Conservation (phyloP, 64 coral and sea anemone genomes). For the Stylophora pistillata region DNA sequence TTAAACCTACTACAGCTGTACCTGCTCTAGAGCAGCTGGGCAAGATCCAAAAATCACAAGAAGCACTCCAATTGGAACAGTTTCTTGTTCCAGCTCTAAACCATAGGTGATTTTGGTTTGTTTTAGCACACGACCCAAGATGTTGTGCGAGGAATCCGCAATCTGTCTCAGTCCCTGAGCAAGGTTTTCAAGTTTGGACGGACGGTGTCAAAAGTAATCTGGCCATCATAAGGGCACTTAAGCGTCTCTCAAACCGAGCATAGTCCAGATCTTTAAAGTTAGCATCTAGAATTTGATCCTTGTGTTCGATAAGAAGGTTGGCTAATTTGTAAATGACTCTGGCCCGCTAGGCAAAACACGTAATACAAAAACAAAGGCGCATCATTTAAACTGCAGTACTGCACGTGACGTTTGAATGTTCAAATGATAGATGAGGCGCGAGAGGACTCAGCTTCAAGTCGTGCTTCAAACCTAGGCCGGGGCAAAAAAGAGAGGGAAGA, state of each 20-base stretch:
- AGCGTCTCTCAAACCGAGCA: slow-evolving; percentile 63
- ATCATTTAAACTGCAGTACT: too few species aligned
- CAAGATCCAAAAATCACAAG: slow-evolving; percentile 96
- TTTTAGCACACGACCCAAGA: slow-evolving; percentile 81
- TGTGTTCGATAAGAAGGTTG: slow-evolving; percentile 80
- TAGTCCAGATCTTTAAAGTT: slow-evolving; percentile 84
- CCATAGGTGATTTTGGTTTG: slow-evolving; percentile 72
- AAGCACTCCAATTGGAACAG: slow-evolving; percentile 97
- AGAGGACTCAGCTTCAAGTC: too few species aligned
- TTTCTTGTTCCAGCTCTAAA: slow-evolving; percentile 85
- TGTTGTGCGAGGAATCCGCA: slow-evolving; percentile 87
- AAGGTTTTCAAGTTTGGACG: slow-evolving; percentile 77
- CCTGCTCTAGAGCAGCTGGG: slow-evolving; percentile 94
- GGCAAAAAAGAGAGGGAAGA: too few species aligned
- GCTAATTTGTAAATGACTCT: slow-evolving; percentile 82
- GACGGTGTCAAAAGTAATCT: slow-evolving; percentile 83
- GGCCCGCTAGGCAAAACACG: slow-evolving; percentile 19
- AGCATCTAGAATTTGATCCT: slow-evolving; percentile 87
- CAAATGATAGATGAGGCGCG: too few species aligned
- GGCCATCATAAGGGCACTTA: slow-evolving; percentile 76
- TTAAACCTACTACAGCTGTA: not conserved
- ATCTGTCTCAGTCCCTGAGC: slow-evolving; percentile 85
- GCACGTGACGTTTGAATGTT: too few species aligned
- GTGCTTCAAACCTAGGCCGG: too few species aligned
- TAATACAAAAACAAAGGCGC: not conserved